Percentiles rank a stretch among this genome's conserved stretches.
phyloP scores from a whole-genome alignment of 2,888 invertebrate genomes.

The Leuctra nigra region DNA sequence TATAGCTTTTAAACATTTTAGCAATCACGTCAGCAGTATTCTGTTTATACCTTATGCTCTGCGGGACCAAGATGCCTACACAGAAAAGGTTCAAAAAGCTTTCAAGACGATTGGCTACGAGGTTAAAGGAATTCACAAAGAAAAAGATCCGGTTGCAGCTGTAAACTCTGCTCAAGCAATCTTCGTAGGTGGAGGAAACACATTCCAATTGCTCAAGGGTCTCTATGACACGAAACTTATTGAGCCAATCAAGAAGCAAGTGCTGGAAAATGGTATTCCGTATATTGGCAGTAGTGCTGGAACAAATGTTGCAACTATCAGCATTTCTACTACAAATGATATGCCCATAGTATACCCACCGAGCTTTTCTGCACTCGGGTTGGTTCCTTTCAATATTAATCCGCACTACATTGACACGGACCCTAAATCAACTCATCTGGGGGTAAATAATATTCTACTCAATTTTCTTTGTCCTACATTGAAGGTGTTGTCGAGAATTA shows the following conservation, averaged over 20 bases:
- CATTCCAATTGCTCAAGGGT: slow-evolving; percentile 63
- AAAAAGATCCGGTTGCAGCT: slow-evolving; percentile 47
- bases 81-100: slow-evolving; percentile 49
- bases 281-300: slow-evolving; percentile 79
- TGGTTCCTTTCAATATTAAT: slow-evolving; percentile 79
- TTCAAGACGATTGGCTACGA: slow-evolving; percentile 52
- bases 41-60: slow-evolving; percentile 72
- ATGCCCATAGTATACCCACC: slow-evolving; percentile 82
- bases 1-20: no score
- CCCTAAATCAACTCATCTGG: slow-evolving; percentile 58
- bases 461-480: neutral
- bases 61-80: slow-evolving; percentile 58
- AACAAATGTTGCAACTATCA: slow-evolving; percentile 72
- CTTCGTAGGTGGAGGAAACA: slow-evolving; percentile 77
- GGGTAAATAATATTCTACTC: slow-evolving; percentile 38
- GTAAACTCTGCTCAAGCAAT: slow-evolving; percentile 53
- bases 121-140: slow-evolving; percentile 57
- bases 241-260: slow-evolving; percentile 53
- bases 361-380: slow-evolving; percentile 59
- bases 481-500: neutral
- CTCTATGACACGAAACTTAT: slow-evolving; percentile 63
- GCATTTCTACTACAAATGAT: slow-evolving; percentile 79
- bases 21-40: slow-evolving; percentile 55
- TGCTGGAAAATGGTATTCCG: slow-evolving; percentile 48
- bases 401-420: slow-evolving; percentile 71